phyloP scores from a whole-genome alignment of 2,888 invertebrate species.

The Xylota sylvarum region DNA sequence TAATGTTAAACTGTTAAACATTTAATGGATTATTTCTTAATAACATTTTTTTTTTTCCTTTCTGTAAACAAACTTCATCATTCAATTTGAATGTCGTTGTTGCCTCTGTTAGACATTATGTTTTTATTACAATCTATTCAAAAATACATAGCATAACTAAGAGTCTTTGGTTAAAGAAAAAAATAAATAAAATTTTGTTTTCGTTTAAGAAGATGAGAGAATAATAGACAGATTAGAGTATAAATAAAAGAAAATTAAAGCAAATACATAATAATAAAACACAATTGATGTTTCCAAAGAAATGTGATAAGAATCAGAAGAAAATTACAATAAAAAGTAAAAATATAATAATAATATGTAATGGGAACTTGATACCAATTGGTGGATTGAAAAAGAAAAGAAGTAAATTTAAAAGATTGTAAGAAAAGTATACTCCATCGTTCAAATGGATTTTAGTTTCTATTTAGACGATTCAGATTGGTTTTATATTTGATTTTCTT shows the following conservation, averaged over 20 bases:
- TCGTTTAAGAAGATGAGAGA: constrained; percentile 77
- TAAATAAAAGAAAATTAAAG: constrained; percentile 27
- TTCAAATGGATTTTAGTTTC: constrained; percentile 53
- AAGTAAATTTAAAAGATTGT: constrained; percentile 10
- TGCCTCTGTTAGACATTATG: constrained; percentile 27
- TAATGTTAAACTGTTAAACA: constrained; percentile 53
- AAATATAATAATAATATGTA: constrained; percentile 2
- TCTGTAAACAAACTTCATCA: constrained; percentile 28
- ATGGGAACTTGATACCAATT: constrained; percentile 52
- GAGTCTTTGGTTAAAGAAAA: constrained; percentile 64
- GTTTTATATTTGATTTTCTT: constrained; percentile 34
- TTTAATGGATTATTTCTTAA: constrained; percentile 36
- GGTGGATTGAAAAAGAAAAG: constrained; percentile 9
- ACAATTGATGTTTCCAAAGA: constrained; percentile 67
- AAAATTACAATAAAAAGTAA: constrained; percentile 12
- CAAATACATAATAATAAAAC: constrained; percentile 30
- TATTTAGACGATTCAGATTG: constrained; percentile 11
- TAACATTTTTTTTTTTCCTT: constrained; percentile 14
- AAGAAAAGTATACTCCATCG: constrained; percentile 24
- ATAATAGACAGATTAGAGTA: constrained; percentile 71
- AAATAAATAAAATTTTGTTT: constrained; percentile 56
- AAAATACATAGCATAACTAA: not conserved
- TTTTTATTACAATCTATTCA: not conserved
- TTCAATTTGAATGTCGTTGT: constrained; percentile 41
- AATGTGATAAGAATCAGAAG: constrained; percentile 64